Base-by-base conservation (phyloP, 2,113 vertebrate species). In the Saguinus midas region DNA sequence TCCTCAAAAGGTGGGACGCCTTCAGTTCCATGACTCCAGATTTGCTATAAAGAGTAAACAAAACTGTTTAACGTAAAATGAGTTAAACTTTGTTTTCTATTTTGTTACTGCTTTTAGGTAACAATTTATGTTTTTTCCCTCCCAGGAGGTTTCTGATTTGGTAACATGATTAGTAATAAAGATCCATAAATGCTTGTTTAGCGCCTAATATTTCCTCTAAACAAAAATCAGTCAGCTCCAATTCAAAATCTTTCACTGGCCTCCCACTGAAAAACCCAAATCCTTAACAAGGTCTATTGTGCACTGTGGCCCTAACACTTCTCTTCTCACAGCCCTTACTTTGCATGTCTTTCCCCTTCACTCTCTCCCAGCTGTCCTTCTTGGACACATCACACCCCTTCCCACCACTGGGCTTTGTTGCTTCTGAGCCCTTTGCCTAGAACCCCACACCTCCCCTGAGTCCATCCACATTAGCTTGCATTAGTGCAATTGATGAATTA, bases 51-150 rank as follows among this genome's bases (percentile, higher is more conserved):
- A 76, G 50, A 57, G n/a, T 68, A 73, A 81, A 70, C 25, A 43
- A 35, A 7, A 32, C 66, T 83, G n/a, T 72, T 18, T 12, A 23
- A 81, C 27, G 40, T 79, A 45, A 87, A 85, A 93, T 84, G 29
- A n/a, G 16, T 68, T 21, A 89, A 73, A 73, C 37, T 32, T 43
- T 78, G 57, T 94, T 91, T 92, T 93, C 35, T 81, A n/a, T 37
- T 72, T 91, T 57, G n/a, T 82, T 78, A 85, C 18, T 68, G 43
- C 84, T 92, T 92, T 90, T 72, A 57, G n/a, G 40, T 50, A 68
- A 37, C 83, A 83, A 90, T 76, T 55, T 8, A 40, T 50, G 21
- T 12, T 87, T 66, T 97, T 66, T 35, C 25, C 43, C 82, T 83
- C 68, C 6, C 16, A 35, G 18, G 27, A 48, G 6, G 48, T 93